These are phyloP conservation scores for Trematomus bernacchii DNA, from an alignment of 2,797 vertebrate genomes.

Conservation along the genomic window DNA sequence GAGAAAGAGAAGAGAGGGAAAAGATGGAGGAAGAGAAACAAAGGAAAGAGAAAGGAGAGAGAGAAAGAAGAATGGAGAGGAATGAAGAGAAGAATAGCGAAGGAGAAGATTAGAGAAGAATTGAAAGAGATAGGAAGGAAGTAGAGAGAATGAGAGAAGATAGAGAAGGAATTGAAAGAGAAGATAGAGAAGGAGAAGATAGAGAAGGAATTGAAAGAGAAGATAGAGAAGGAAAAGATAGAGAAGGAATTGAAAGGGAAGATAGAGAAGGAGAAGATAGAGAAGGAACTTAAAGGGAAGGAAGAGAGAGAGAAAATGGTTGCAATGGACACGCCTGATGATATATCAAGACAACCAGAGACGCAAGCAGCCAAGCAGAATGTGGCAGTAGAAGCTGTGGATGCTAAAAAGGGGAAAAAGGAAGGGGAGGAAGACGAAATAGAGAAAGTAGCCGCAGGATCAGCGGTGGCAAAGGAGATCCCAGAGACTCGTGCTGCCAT, in stretches of 20 bases:
- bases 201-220: conserved; percentile 40
- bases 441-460: conserved; percentile 67
- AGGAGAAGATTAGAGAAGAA: conserved; percentile 16
- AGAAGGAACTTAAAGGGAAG: conserved; percentile 20
- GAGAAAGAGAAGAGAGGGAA: conserved; percentile 8
- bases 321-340: conserved; percentile 39
- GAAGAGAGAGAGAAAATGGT: conserved; percentile 34
- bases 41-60: conserved; percentile 11
- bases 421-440: conserved; percentile 67
- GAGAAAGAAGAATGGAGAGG: conserved; percentile 18
- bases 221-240: conserved; percentile 32
- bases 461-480: conserved; percentile 67
- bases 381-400: conserved; percentile 32
- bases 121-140: neutral
- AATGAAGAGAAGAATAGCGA: conserved; percentile 11
- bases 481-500: conserved; percentile 89
- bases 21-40: conserved; percentile 30
- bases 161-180: conserved; percentile 23
- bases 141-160: neutral
- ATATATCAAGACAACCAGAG: conserved; percentile 44
- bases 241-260: neutral
- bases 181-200: conserved; percentile 9
- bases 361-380: conserved; percentile 34
- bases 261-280: no score
- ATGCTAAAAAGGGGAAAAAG: conserved; percentile 48